A percentile compares a stretch with the other conserved stretches of the same genome.
Conservation (phyloP, 1,140 invertebrate species). For the Callitettix versicolor region DNA sequence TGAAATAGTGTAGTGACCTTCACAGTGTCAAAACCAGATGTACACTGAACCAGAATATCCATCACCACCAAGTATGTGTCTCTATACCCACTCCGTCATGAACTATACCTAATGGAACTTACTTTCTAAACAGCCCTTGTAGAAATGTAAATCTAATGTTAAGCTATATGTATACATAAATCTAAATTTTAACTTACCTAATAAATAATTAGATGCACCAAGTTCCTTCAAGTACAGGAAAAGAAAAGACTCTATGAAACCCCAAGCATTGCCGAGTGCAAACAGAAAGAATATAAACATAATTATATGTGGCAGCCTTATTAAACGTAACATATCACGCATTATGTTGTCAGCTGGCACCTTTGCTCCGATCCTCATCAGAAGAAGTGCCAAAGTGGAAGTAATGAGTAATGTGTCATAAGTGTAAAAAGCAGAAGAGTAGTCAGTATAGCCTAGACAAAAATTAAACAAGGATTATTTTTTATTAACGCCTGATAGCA, state of each 20-base stretch:
- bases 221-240: constrained; percentile 74
- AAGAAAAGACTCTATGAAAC: constrained; percentile 74
- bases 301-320: constrained; percentile 60
- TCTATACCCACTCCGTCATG: too few relatives aligned
- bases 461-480: too few relatives aligned
- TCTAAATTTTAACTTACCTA: constrained; percentile 61
- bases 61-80: too few relatives aligned
- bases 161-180: too few relatives aligned
- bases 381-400: constrained; percentile 52
- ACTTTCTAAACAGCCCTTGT: too few relatives aligned
- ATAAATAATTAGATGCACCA: constrained; percentile 63
- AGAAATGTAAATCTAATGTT: too few relatives aligned
- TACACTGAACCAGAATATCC: too few relatives aligned
- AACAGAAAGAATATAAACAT: constrained; percentile 67
- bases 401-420: constrained; percentile 57
- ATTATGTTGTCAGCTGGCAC: constrained; percentile 60
- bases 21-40: too few relatives aligned
- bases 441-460: constrained; percentile 56
- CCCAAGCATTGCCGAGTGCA: constrained; percentile 67
- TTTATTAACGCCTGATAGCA: too few relatives aligned
- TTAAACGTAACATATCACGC: constrained; percentile 53
- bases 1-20: too few relatives aligned
- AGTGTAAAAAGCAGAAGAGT: constrained; percentile 65
- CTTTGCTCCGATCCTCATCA: constrained; percentile 61
- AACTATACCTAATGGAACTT: too few relatives aligned